Base-by-base conservation (phyloP, 2,113 vertebrate species). In the Ctenomys sociabilis region DNA sequence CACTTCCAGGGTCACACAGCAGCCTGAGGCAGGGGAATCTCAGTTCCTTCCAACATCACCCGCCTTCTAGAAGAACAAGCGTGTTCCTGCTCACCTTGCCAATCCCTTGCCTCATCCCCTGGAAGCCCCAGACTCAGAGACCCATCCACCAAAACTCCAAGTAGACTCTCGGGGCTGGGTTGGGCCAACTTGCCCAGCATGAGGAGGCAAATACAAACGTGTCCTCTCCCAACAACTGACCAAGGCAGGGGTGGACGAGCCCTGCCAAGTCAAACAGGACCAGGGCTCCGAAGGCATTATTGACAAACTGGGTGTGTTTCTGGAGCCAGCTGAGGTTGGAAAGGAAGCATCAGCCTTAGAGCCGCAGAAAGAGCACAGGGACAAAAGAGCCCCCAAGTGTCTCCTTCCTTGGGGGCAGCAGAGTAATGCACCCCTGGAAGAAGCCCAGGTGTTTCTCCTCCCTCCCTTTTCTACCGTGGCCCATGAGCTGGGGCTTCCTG, bases 271-370 rank as follows among this genome's bases (percentile, higher is more conserved):
- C 95, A 94, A 94, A 87, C 90, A 73, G 81, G 86, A 26, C 49
- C 87, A 61, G 22, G 75, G 54, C 85, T 22, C 43, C 21, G 0
- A 81, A n/a, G 43, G 73, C 37, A 22, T 63, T 96, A 10, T 80
- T 96, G 96, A 97, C 95, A 85, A 96, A 95, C 87, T 22, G 93
- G 97, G 93, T 73, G 88, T 85, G 90, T 54, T 19, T 3, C 3
- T 16, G 70, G 81, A 14, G 82, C 68, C 9, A 5, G 49, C 64
- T 1, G 10, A 26, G 43, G 61, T n/a, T 40, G 11, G 16, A 14
- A 35, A 12, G 21, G 64, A n/a, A 17, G 7, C 16, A 11, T 10
- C 14, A 17, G 16, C 37, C 49, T 26, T 0, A 7, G 83, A 49
- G 52, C 75, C 0, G 2, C 78, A 68, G 54, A 85, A 83, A 66